Conservation (phyloP, 2,113 vertebrate species). For the Ardeotis arabs region DNA sequence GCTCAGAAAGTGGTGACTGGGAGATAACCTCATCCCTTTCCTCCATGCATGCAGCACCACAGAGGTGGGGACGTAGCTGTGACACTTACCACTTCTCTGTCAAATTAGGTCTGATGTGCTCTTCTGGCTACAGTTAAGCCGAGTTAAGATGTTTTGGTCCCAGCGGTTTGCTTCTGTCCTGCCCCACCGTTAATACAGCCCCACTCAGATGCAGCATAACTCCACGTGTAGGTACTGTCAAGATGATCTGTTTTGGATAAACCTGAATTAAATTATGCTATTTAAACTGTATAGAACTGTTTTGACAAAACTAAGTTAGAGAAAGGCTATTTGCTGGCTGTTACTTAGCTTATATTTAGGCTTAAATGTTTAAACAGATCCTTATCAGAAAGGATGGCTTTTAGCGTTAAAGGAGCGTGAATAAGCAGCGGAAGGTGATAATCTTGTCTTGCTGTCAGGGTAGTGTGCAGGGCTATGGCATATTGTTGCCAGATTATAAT, state of each 20-base stretch:
- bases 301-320: background rate
- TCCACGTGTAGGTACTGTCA: background rate
- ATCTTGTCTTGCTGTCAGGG: background rate
- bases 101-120: background rate
- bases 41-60: rapidly evolving
- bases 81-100: background rate
- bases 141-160: background rate
- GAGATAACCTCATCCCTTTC: background rate
- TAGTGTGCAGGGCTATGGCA: background rate
- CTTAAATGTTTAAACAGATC: rapidly evolving
- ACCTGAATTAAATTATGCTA: background rate
- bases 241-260: background rate
- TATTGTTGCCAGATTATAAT: background rate
- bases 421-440: background rate
- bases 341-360: background rate
- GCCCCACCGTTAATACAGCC: background rate
- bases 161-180: background rate
- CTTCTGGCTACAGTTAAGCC: background rate
- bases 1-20: background rate
- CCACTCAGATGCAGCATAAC: background rate
- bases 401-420: background rate
- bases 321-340: background rate
- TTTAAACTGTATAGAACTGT: background rate
- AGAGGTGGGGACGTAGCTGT: background rate
- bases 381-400: background rate